Base-by-base conservation (phyloP, 2,888 invertebrate species). In the Eurytoma californica region DNA sequence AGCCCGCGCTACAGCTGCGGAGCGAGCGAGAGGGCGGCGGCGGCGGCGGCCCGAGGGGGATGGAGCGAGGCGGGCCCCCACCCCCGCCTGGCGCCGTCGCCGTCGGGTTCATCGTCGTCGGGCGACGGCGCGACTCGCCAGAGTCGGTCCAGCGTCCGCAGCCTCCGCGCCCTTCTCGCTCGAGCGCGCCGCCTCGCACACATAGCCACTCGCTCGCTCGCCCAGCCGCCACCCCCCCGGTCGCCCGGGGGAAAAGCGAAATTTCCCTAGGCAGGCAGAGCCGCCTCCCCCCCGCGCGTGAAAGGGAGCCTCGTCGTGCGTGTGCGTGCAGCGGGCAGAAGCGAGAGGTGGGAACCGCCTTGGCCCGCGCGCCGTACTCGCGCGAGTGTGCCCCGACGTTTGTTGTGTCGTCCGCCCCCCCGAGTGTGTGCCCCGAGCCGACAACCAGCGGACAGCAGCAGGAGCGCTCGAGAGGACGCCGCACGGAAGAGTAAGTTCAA, bases 111-210 rank as follows among this genome's bases (percentile, higher is more conserved):
- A 83, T 84, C 83, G 83, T 83, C 81, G 82, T 82, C 83, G 39
- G 39, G 83, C 74, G 83, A 85, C 73, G 58, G 39, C 74, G 70
- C 67, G 70, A 88, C 84, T 86, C 86, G 84, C 85, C 84, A 83
- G 84, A 83, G 84, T 81, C 83, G 86, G 86, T 86, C 85, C 86
- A 84, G 83, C 84, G 83, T 77, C 74, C 63, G 51, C 66, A 28
- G 20, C 66, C 53, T 61, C 18, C 16, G 24, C 24, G 49, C 68
- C 49, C 58, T 60, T 18, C 18, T 18, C 58, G 13, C 24, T 24
- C 24, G 3, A 24, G 18, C 13, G 18, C 18, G 16, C 66, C 49
- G 39, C 47, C 65, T 47, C 20, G 65, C 47, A n/a, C 24, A 24
- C 47, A 65, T 51, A 49, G 24, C 16, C 20, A 66, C 55, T 78